A percentile compares a stretch with the other conserved stretches of the same genome.
Evolutionary conservation across 2,888 invertebrate genomes (phyloP).

Genomic region (Dynastes tityus): DNA sequence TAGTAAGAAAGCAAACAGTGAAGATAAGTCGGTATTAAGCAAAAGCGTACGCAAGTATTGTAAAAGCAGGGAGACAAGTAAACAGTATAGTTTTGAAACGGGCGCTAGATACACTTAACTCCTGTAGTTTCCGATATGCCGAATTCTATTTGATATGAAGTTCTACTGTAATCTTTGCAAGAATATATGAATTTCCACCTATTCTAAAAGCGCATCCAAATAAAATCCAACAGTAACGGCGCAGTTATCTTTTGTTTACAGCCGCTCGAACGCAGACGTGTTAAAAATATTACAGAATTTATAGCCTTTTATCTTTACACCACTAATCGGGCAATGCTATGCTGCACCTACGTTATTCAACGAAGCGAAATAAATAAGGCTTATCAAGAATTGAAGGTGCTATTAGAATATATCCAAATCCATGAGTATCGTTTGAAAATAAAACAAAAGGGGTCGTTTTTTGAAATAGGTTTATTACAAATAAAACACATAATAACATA

Average conservation of each 20-base stretch:
- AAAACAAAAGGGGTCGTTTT: conserved; percentile 48
- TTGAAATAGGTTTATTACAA: conserved; percentile 47
- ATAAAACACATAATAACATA: conserved; percentile 49
- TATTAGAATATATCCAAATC: conserved; percentile 54
- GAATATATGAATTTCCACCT: background rate
- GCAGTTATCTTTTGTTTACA: conserved; percentile 26
- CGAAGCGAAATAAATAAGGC: conserved; percentile 24
- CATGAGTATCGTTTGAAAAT: conserved; percentile 35
- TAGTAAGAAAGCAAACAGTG: no score
- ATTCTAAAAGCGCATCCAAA: no score
- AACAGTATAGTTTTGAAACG: background rate
- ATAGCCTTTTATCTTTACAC: conserved; percentile 33
- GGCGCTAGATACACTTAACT: background rate
- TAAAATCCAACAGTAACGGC: no score
- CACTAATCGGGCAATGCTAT: background rate
- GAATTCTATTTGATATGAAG: no score
- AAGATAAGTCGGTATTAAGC: no score
- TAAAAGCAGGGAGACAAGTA: background rate
- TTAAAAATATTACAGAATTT: conserved; percentile 18
- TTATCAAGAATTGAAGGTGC: conserved; percentile 59
- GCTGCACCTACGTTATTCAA: conserved; percentile 36
- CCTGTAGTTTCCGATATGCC: background rate
- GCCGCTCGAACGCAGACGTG: background rate
- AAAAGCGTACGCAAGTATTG: no score
- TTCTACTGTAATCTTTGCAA: no score